Conservation (phyloP, 2,888 invertebrate genomes). For the Nephrotoma flavescens region DNA sequence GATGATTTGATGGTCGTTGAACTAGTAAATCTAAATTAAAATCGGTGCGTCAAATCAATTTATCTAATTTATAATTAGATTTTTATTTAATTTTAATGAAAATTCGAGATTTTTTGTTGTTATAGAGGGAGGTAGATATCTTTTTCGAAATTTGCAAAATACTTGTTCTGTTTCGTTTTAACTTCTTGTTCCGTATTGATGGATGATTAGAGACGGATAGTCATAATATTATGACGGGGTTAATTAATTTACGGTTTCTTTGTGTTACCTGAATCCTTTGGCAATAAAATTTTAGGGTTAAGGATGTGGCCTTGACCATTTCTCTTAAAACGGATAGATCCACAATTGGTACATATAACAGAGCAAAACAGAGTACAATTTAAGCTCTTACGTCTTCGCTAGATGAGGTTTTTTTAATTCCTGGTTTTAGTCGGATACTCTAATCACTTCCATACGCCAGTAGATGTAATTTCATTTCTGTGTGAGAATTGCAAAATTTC, state of each 20-base stretch:
- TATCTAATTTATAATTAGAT: neutral
- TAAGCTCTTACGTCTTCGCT: too few species aligned
- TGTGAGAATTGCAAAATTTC: too few species aligned
- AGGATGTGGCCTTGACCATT: neutral
- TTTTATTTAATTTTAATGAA: neutral
- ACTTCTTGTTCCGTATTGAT: neutral
- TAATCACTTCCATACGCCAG: too few species aligned
- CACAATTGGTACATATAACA: too few species aligned
- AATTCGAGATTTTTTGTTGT: neutral
- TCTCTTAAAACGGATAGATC: too few species aligned
- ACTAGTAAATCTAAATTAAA: neutral
- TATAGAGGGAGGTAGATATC: neutral
- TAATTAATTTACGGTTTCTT: neutral
- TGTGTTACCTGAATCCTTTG: neutral
- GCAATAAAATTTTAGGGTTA: neutral
- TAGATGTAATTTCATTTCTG: too few species aligned
- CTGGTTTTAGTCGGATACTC: too few species aligned
- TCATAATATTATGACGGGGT: neutral
- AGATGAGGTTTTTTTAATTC: too few species aligned
- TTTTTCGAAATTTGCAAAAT: neutral
- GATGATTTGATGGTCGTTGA: neutral
- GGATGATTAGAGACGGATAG: neutral
- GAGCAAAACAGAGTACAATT: too few species aligned
- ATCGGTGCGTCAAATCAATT: neutral
- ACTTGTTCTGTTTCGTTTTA: neutral